phyloP scores from a whole-genome alignment of 2,888 invertebrate species.

The Chloroclysta siterata region DNA sequence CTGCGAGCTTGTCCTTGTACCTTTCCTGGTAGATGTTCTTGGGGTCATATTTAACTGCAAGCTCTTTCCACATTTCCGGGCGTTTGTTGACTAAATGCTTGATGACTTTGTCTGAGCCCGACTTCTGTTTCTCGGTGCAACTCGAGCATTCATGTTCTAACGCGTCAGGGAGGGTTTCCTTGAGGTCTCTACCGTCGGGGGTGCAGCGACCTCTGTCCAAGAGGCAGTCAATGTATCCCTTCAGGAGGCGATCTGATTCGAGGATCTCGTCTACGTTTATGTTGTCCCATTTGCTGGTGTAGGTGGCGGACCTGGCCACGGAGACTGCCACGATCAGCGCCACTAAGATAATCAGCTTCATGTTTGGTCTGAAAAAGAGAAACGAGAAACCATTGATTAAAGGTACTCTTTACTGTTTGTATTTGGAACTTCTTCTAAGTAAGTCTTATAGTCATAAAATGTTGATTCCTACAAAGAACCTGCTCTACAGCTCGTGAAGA shows the following conservation, averaged over 20 bases:
- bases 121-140: slow-evolving; percentile 86
- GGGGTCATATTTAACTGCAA: slow-evolving; percentile 89
- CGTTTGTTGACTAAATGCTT: slow-evolving; percentile 88
- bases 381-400: slow-evolving; percentile 5
- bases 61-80: slow-evolving; percentile 87
- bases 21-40: slow-evolving; percentile 87
- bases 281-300: slow-evolving; percentile 89
- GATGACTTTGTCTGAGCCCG: slow-evolving; percentile 87
- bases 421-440: no score
- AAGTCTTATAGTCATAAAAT: no score
- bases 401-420: no score
- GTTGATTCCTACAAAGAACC: no score
- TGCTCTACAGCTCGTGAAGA: no score
- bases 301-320: slow-evolving; percentile 72
- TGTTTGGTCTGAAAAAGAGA: slow-evolving; percentile 57
- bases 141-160: slow-evolving; percentile 88
- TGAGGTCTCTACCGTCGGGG: slow-evolving; percentile 86
- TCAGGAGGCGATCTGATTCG: slow-evolving; percentile 86
- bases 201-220: slow-evolving; percentile 87
- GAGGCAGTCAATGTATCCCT: slow-evolving; percentile 88
- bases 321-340: slow-evolving; percentile 66
- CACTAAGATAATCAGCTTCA: slow-evolving; percentile 73
- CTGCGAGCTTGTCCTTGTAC: slow-evolving; percentile 83
- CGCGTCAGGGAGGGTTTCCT: slow-evolving; percentile 88
- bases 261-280: slow-evolving; percentile 88